These are phyloP conservation scores for Crotalus tigris DNA, from an alignment of 2,113 vertebrate species.

Conservation along the genomic window DNA sequence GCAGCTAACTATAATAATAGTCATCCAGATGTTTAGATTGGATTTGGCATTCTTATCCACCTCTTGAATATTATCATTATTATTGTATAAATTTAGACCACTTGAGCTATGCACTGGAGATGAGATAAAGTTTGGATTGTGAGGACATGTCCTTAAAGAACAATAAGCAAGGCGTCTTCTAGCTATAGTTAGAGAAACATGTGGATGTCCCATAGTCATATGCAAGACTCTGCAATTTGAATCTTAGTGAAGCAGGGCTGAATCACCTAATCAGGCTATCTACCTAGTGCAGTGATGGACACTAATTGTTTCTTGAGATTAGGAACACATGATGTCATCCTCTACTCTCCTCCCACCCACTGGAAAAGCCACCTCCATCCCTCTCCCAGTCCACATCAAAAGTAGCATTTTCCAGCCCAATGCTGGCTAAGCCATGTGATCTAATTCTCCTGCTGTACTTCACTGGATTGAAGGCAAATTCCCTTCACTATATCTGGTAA, in stretches of 20 bases:
- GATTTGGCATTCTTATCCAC: neutral
- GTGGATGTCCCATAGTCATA: neutral
- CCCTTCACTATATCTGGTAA: neutral
- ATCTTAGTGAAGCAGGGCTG: neutral
- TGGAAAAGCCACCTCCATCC: neutral
- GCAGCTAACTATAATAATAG: neutral
- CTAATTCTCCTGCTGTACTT: neutral
- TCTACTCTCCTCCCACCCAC: neutral
- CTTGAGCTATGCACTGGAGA: neutral
- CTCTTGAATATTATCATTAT: neutral
- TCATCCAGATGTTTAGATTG: neutral
- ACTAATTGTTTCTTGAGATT: neutral
- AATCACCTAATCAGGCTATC: neutral
- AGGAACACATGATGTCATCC: neutral
- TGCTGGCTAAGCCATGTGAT: neutral
- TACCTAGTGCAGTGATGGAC: neutral
- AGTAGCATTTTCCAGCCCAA: neutral
- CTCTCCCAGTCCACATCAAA: neutral
- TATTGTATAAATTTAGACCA: neutral
- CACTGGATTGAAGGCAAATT: neutral
- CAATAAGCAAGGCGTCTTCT: neutral
- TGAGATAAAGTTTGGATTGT: neutral
- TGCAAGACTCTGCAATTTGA: neutral
- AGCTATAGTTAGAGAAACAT: neutral
- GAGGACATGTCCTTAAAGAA: neutral